phyloP scores from a whole-genome alignment of 2,797 vertebrate genomes.

The Denticeps clupeoides region DNA sequence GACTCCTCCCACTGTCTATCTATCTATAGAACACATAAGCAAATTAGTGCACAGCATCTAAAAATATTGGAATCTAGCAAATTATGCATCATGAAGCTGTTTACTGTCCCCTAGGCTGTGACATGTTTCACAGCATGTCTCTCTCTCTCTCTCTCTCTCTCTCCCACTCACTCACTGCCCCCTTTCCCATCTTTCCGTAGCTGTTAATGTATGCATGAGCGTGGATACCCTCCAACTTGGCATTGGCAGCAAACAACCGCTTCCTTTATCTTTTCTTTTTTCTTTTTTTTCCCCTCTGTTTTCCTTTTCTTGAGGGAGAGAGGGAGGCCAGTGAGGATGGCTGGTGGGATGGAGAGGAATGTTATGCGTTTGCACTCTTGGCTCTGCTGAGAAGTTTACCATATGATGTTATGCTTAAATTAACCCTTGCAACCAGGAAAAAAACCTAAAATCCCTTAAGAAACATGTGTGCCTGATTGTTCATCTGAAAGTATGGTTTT shows the following conservation, averaged over 20 bases:
- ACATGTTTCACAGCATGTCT: no score
- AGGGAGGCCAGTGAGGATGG: neutral
- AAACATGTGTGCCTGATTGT: no score
- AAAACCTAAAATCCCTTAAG: no score
- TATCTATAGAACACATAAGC: neutral
- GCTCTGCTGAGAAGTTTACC: no score
- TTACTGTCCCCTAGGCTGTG: no score
- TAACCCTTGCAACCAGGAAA: no score
- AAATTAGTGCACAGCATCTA: no score
- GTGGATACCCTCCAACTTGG: slow-evolving; percentile 12
- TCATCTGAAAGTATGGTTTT: no score
- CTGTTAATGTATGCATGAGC: slow-evolving; percentile 9
- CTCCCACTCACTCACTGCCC: neutral
- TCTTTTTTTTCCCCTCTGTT: slow-evolving; percentile 19
- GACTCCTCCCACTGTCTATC: neutral
- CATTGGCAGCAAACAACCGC: slow-evolving; percentile 12
- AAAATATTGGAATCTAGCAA: no score
- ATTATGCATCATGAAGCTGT: no score
- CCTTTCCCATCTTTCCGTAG: neutral
- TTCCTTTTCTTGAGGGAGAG: slow-evolving; percentile 11
- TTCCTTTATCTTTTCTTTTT: no score
- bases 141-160: neutral
- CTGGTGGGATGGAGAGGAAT: neutral
- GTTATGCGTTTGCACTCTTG: neutral
- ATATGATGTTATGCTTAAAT: no score